Base-by-base conservation (phyloP, 2,113 vertebrate genomes). In the Malaclemys terrapin region DNA sequence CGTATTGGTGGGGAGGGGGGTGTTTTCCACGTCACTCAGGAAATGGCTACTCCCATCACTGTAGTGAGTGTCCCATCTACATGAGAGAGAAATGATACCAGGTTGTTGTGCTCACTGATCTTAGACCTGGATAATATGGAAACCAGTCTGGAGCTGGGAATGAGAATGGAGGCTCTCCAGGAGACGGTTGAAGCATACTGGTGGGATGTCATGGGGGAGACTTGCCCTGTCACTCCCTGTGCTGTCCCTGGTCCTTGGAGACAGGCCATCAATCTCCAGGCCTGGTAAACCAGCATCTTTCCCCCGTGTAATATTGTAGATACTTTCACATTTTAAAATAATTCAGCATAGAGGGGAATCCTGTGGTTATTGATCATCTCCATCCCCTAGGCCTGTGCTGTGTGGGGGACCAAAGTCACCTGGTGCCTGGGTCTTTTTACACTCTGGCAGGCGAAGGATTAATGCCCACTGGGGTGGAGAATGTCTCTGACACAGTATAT, bases 391-490 rank as follows among this genome's bases (percentile, higher is more conserved):
- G 62, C 16, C 16, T 69, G 62, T n/a, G 62, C 35, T 69, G 62
- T 57, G 56, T 69, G 8, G 6, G 19, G 62, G 12, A 62, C 59
- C 29, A 62, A 20, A 72, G 35, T 72, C 65, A 29, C 35, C 65
- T 38, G 5, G n/a, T n/a, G n/a, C 89, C 76, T 13, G 22, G 92
- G 29, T 25, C 0, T 0, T 52, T 45, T 87, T 14, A 13, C 14
- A 1, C 1, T 0, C 22, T 84, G 35, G 22, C n/a, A 72, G n/a
- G 13, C 0, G 19, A 38, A n/a, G 31, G 17, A 35, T 69, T n/a
- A 38, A 38, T 69, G 65, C 65, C 57, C 65, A 38, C 35, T 72
- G 65, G 14, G n/a, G n/a, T 38, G n/a, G n/a, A 20, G 17, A 42
- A 72, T n/a, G n/a, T 38, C 69, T 72, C 17, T 72, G n/a, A 72